Evolutionary conservation across 2,888 invertebrate species (phyloP).

Genomic region (Folsomia manolachei): DNA sequence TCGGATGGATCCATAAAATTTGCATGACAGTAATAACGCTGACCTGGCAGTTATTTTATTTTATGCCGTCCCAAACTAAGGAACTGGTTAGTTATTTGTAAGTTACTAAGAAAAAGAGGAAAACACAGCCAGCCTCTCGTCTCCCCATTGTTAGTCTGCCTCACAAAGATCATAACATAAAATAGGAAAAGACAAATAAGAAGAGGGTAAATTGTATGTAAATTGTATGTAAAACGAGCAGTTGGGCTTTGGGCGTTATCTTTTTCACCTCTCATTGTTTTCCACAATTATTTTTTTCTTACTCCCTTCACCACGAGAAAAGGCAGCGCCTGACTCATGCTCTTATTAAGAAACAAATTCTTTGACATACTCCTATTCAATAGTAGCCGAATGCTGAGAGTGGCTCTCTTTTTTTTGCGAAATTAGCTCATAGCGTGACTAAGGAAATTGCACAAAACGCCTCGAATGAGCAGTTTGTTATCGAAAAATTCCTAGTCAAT

Average conservation of each 20-base stretch:
- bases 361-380: no score
- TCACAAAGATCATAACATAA: neutral
- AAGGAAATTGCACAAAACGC: conserved; percentile 36
- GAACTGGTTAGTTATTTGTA: no score
- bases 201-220: conserved; percentile 46
- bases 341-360: no score
- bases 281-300: neutral
- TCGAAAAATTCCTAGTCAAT: no score
- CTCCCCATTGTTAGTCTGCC: neutral
- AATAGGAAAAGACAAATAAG: conserved; percentile 11
- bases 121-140: neutral
- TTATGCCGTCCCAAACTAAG: no score
- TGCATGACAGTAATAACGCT: neutral
- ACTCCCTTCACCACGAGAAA: neutral
- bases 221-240: conserved; percentile 50
- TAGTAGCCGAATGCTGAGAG: no score
- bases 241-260: conserved; percentile 49
- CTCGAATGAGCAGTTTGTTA: conserved; percentile 33
- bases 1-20: neutral
- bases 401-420: neutral
- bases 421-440: conserved; percentile 28
- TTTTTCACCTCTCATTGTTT: conserved; percentile 26
- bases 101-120: no score
- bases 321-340: no score
- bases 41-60: neutral